These are phyloP conservation scores for Pseudorhombus dupliciocellatus DNA, from an alignment of 2,113 vertebrate genomes.

Conservation along the genomic window DNA sequence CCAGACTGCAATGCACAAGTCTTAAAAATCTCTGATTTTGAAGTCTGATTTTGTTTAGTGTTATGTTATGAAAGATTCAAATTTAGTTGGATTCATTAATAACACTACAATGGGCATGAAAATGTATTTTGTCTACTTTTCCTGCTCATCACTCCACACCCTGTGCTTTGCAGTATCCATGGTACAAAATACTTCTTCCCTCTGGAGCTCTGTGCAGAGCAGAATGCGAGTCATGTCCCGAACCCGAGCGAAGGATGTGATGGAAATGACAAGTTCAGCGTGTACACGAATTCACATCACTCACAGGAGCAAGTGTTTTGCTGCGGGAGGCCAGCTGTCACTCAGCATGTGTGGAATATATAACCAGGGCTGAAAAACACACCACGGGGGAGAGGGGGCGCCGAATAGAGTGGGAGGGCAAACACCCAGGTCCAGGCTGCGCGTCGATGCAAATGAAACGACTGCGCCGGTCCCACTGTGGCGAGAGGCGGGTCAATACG, in stretches of 20 bases:
- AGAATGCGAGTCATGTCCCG: constrained; percentile 32
- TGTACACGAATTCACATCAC: constrained; percentile 40
- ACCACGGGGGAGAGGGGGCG: neutral
- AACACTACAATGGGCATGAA: no score
- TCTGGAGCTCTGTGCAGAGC: neutral
- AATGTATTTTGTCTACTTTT: no score
- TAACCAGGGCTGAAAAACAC: constrained; percentile 23
- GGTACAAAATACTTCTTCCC: no score
- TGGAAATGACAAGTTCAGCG: constrained; percentile 52
- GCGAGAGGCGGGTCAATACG: neutral
- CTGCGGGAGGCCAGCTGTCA: constrained; percentile 52
- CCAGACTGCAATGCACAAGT: no score
- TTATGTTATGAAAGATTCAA: no score
- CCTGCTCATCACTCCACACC: no score
- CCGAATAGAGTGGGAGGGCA: constrained; percentile 29
- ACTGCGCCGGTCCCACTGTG: constrained; percentile 22
- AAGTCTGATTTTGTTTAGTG: no score
- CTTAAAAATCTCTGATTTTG: no score
- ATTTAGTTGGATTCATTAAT: no score
- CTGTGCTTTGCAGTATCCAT: no score
- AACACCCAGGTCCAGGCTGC: constrained; percentile 25
- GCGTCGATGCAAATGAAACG: constrained; percentile 47
- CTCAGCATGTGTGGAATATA: constrained; percentile 57
- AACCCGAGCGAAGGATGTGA: constrained; percentile 36
- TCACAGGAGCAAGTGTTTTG: constrained; percentile 46